Conservation (phyloP, 1,140 invertebrate genomes). For the Macrobrachium rosenbergii region DNA sequence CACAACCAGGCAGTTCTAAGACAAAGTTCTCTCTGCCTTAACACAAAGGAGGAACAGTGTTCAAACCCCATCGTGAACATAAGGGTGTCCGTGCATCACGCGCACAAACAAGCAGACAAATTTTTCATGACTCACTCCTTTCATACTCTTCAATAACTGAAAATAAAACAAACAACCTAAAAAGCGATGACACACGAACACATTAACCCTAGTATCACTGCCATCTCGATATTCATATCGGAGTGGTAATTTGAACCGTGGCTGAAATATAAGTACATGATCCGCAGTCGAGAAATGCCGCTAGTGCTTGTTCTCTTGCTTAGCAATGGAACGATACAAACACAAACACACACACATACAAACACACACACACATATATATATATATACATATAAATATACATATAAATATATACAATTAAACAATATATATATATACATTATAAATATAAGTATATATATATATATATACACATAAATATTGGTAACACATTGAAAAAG, state of each 20-base stretch:
- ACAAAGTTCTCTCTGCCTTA: background rate
- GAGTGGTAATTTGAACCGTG: no score
- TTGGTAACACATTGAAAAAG: background rate
- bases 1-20: background rate
- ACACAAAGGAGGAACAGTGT: no score
- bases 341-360: slow-evolving; percentile 1
- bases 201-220: no score
- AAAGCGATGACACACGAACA: background rate
- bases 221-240: no score
- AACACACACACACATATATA: background rate
- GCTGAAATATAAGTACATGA: no score
- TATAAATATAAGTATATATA: no score
- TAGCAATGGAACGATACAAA: background rate
- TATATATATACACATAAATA: background rate
- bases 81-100: no score
- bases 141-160: no score
- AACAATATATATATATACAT: background rate
- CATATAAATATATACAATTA: background rate
- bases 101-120: no score
- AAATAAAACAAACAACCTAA: background rate
- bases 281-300: no score
- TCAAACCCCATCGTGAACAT: no score
- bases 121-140: no score
- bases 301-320: background rate
- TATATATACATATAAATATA: background rate